Percentiles rank a stretch among this genome's conserved stretches.
phyloP scores from a whole-genome alignment of 92 coral and sea anemone genomes.

The Epizoanthus scotinus region DNA sequence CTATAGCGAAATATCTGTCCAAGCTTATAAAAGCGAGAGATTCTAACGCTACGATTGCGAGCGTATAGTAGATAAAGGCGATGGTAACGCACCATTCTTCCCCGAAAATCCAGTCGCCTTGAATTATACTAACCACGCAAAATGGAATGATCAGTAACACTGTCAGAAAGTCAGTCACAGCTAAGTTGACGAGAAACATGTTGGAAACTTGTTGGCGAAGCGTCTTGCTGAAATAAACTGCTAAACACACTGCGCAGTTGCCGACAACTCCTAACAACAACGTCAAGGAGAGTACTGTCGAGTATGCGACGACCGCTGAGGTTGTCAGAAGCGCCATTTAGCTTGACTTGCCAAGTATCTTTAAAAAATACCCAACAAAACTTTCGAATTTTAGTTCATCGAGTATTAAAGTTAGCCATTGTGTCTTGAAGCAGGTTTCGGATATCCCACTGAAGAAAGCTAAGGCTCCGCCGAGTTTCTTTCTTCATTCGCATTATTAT shows the following conservation, averaged over 20 bases:
- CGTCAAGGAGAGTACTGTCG: slow-evolving; percentile 38
- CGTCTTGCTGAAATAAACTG: slow-evolving; percentile 55
- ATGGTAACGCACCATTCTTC: slow-evolving; percentile 43
- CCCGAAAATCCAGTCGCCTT: slow-evolving; percentile 59
- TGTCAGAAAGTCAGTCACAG: slow-evolving; percentile 56
- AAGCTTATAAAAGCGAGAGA: slow-evolving; percentile 62
- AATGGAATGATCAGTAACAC: slow-evolving; percentile 52
- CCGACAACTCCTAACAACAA: slow-evolving; percentile 57
- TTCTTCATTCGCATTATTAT: background rate
- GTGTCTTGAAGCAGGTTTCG: background rate
- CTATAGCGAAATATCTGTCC: slow-evolving; percentile 69
- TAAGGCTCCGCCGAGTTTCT: background rate
- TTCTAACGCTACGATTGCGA: slow-evolving; percentile 67
- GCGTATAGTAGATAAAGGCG: slow-evolving; percentile 58
- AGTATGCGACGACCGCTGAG: slow-evolving; percentile 23
- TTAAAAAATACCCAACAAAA: too few species aligned
- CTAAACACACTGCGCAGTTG: slow-evolving; percentile 56
- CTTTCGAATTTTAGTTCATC: background rate
- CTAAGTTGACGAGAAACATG: slow-evolving; percentile 58
- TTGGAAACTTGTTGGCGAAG: slow-evolving; percentile 66
- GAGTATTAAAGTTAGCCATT: background rate
- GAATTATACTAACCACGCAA: slow-evolving; percentile 46
- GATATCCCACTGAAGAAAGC: background rate
- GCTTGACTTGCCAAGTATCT: background rate
- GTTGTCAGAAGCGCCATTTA: slow-evolving; percentile 36